A percentile compares a stretch with the other conserved stretches of the same genome.
phyloP scores from a whole-genome alignment of 2,888 invertebrate species.

The Dicyrtoma fusca region DNA sequence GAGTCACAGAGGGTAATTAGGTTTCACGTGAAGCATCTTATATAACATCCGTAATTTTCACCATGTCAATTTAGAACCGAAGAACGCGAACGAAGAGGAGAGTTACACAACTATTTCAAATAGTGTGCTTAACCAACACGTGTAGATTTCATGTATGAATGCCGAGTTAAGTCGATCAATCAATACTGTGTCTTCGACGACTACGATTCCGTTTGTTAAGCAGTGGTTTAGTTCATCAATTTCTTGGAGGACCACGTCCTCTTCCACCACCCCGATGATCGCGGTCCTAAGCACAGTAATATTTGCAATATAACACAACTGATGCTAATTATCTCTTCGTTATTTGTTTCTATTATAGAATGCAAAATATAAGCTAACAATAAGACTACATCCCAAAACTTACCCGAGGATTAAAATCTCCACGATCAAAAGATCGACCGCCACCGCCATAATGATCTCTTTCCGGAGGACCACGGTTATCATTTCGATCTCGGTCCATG shows the following conservation, averaged over 20 bases:
- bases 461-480: conserved; percentile 36
- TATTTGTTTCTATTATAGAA: too few species aligned
- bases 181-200: neutral
- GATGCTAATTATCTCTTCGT: too few species aligned
- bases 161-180: neutral
- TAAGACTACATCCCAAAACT: too few species aligned
- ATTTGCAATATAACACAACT: too few species aligned
- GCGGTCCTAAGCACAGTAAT: conserved; percentile 50
- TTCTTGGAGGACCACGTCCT: conserved; percentile 45
- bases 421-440: conserved; percentile 40
- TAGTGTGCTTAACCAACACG: conserved; percentile 19
- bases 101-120: conserved; percentile 32
- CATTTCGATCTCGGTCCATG: conserved; percentile 32
- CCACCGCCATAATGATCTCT: conserved; percentile 41
- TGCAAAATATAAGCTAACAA: too few species aligned
- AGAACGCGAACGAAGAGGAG: conserved; percentile 21
- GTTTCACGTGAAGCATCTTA: too few species aligned
- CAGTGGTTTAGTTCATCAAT: conserved; percentile 31
- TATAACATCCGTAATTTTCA: conserved; percentile 4
- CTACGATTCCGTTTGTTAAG: neutral
- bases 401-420: conserved; percentile 48
- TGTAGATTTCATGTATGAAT: neutral
- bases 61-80: conserved; percentile 21
- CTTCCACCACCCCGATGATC: conserved; percentile 48
- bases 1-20: too few species aligned